These are phyloP conservation scores for Glandiceps talaboti DNA, from an alignment of 53 echinoderm and acorn worm genomes.

Conservation along the genomic window DNA sequence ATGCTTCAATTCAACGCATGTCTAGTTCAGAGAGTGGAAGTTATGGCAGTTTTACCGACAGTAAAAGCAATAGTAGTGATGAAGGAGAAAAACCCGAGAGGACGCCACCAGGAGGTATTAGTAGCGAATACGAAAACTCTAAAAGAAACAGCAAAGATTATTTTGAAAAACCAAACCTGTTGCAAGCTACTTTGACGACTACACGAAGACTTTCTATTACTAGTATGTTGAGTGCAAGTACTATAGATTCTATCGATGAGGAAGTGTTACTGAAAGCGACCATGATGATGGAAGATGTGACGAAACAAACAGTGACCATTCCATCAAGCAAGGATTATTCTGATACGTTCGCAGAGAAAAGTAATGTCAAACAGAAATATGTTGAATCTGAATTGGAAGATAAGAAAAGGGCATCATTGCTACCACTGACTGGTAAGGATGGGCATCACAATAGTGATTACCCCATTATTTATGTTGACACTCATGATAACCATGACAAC, in stretches of 20 bases:
- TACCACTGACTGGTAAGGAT: background rate
- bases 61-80: background rate
- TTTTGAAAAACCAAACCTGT: background rate
- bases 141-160: background rate
- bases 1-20: background rate
- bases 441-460: background rate
- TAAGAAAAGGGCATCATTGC: background rate
- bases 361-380: too few relatives aligned
- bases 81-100: background rate
- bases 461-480: background rate
- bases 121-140: background rate
- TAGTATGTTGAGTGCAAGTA: background rate
- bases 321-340: background rate
- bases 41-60: background rate
- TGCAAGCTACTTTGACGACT: background rate
- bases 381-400: background rate
- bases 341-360: background rate
- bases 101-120: background rate
- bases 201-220: background rate
- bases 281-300: background rate
- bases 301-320: background rate
- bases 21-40: background rate
- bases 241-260: background rate
- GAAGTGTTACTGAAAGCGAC: background rate
- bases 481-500: background rate